Base-by-base conservation (phyloP, 2,113 vertebrate species). In the Thryonomys swinderianus region DNA sequence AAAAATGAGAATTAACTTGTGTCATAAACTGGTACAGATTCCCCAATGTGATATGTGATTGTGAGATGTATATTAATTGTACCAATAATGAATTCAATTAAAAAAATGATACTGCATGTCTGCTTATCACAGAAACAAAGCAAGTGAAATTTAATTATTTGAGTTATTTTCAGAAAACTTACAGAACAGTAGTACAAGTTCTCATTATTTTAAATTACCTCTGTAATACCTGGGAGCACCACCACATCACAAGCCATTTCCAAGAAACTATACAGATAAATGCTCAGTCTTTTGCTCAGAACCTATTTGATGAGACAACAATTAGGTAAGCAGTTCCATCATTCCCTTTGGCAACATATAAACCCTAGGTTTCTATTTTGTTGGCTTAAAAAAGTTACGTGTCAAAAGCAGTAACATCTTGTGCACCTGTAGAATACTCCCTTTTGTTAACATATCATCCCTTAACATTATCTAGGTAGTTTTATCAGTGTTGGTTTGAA, bases 131-230 rank as follows among this genome's bases (percentile, higher is more conserved):
- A 90, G 37, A 74, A 78, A 85, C 37, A 66, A 87, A 85, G 20
- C 17, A 67, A 51, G n/a, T 61, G 9, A 90, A 83, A 90, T 57
- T 78, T 23, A 87, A 92, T 8, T 55, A 12, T 61, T 59, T 59
- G 34, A 8, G 57, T 81, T 34, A 67, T 66, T 92, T 93, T 84
- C 78, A 90, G 55, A 85, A 94, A 91, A 92, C 1, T 25, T 76
- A 82, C 53, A 23, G 32, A 91, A 62, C 11, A 30, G 5, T 61
- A 79, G 42, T 23, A 80, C 64, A 45, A 34, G 14, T 21, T 73
- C 2, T 86, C 27, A 71, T 42, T 30, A n/a, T 45, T 78, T 88
- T 71, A 48, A 83, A 53, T 62, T 27, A 92, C 48, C 45, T 94
- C 7, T 91, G 69, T 23, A 90, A 3, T 66, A 62, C 23, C 27